A percentile compares a stretch with the other conserved stretches of the same genome.
These are phyloP conservation scores for Halcyon leucocephala DNA, from an alignment of 2,797 vertebrate genomes.

Conservation along the genomic window DNA sequence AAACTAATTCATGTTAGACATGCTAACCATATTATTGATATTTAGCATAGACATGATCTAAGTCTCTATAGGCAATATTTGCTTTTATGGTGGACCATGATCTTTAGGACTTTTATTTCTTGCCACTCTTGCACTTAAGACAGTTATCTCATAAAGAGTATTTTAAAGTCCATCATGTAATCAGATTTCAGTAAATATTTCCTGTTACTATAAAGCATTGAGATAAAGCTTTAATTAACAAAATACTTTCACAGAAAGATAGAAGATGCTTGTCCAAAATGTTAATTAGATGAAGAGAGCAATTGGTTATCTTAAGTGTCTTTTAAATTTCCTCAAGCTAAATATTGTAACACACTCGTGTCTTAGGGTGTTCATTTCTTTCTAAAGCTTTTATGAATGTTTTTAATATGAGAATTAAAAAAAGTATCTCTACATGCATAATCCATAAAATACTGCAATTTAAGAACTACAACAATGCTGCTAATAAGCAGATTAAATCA, in stretches of 20 bases:
- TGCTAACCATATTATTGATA: background rate
- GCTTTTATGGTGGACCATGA: background rate
- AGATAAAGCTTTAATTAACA: background rate
- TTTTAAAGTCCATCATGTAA: background rate
- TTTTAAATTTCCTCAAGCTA: background rate
- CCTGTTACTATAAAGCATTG: background rate
- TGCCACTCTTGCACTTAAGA: background rate
- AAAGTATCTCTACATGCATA: background rate
- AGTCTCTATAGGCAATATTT: background rate
- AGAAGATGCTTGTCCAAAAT: background rate
- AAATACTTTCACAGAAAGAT: background rate
- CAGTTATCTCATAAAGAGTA: background rate
- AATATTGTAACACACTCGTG: background rate
- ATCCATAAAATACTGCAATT: background rate
- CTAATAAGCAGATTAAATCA: background rate
- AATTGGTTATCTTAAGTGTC: background rate
- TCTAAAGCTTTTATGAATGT: background rate
- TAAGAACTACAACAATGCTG: background rate
- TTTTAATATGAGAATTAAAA: background rate
- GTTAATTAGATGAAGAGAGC: background rate
- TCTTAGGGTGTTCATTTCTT: background rate
- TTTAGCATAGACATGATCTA: background rate
- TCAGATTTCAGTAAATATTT: background rate
- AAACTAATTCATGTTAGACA: background rate
- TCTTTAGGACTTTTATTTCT: background rate